Evolutionary conservation across 2,113 vertebrate species (phyloP), one percentile per base, ranked within the genome.

Genomic region (Martes martes): DNA sequence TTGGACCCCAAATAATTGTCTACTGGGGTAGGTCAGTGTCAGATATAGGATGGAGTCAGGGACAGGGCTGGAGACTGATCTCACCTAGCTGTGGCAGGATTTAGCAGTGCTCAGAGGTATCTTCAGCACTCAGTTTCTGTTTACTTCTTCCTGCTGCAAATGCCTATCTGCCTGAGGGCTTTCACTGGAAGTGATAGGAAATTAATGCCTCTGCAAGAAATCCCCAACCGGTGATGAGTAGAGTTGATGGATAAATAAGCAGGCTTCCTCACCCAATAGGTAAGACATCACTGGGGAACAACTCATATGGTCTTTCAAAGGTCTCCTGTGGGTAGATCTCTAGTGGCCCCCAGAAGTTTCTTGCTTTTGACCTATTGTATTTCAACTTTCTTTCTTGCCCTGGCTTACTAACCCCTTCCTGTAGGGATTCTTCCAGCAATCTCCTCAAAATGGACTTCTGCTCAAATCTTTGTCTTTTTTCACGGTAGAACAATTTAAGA

Each of bases 21-120:
- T 52, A 3, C 39, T 39, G 21, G 50, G 36, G 24, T 24, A 71
- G 11, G 1, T 6, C 50, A 65, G 24, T 50, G 11, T 33, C 84
- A 76, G 16, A 1, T 39, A 47, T 8, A 33, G 26, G 5, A n/a
- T 42, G 50, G 8, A 42, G 47, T 28, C 10, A 15, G 13, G 6
- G 7, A n/a, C 31, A 21, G 9, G 63, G 6, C 18, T 6, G 18
- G 50, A 33, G 4, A 31, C 0, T 57, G 26, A 87, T 4, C 0
- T 28, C 57, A 14, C n/a, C 15, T 13, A 23, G 47, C 33, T 24
- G 0, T 14, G n/a, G 2, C 19, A 42, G 31, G 6, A n/a, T 67
- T 14, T 13, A 59, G 18, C 7, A 6, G 28, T 21, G 13, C 4
- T 23, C 0, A n/a, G 1, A 42, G 19, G 21, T 2, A 24, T 23